Base-by-base conservation (phyloP, 2,888 invertebrate species). In the Deladenus siricidicola region DNA sequence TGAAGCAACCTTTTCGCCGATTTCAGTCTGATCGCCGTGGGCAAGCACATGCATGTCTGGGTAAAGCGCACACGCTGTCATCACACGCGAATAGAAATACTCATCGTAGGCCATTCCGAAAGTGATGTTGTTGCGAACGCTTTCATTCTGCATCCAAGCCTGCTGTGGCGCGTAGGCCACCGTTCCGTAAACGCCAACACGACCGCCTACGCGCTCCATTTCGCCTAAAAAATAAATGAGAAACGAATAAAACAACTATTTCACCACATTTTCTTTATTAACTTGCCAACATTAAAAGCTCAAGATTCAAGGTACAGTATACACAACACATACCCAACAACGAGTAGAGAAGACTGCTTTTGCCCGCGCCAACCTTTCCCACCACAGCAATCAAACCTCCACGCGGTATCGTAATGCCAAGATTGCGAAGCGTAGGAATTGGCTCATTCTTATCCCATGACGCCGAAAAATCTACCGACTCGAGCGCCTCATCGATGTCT, bases 141-240 rank as follows among this genome's bases (percentile, higher is more conserved):
- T 91, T 6, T 89, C 88, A 82, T 96, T 96, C 81, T 96, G 96
- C 64, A 96, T 96, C 96, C 96, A 98, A 1, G 96, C 92, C 81
- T 91, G 91, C 78, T 93, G 93, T 0, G 92, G 86, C 1, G 92
- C 91, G 80, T 90, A 93, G 0, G 91, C 90, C 14, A 85, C 80
- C 2, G 82, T 79, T 24, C 86, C 85, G 19, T 65, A 61, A 44
- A 73, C 64, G 10, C 69, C 67, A 17, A 78, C 64, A n/a, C 59
- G 60, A 29, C 78, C 78, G 8, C 64, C 51, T 0, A 71, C 50
- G 29, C 68, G 67, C 43, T 73, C 73, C 78, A 78, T 91, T 84
- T 94, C 93, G 17, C 75, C 73, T 73, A 50, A n/a, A 71, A 65
- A 29, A 29, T 55, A 10, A n/a, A n/a, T n/a, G n/a, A n/a, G n/a